A percentile compares a stretch with the other conserved stretches of the same genome.
Conservation (phyloP, 2,797 vertebrate species). For the Enteromius thamalakanensis region DNA sequence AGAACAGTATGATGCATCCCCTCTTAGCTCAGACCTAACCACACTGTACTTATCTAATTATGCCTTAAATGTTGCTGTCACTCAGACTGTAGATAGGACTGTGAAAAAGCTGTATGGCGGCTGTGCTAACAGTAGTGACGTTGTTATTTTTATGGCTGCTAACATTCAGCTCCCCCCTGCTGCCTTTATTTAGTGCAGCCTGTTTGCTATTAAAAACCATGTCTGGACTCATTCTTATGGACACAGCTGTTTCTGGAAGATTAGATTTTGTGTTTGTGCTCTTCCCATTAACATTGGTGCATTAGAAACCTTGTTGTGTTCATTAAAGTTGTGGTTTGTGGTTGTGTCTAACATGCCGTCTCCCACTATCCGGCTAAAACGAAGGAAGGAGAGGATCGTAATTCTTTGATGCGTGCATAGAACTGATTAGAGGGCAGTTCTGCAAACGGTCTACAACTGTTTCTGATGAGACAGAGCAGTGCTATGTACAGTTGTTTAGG, state of each 20-base stretch:
- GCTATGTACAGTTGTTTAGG: conserved; percentile 61
- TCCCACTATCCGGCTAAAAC: neutral
- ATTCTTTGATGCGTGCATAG: neutral
- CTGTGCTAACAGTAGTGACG: conserved; percentile 53
- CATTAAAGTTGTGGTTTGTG: conserved; percentile 31
- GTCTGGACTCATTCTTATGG: conserved; percentile 55
- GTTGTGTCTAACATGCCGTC: conserved; percentile 5
- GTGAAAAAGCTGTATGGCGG: conserved; percentile 29
- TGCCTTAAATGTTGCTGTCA: conserved; percentile 12
- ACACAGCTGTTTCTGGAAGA: conserved; percentile 70
- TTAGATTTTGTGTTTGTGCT: conserved; percentile 48
- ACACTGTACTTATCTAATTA: conserved; percentile 32
- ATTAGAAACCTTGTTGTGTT: conserved; percentile 30
- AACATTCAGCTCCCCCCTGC: conserved; percentile 53
- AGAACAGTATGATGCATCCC: neutral
- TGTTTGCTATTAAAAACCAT: conserved; percentile 69
- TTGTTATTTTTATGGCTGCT: conserved; percentile 55
- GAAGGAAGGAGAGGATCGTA: conserved; percentile 2
- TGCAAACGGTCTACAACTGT: conserved; percentile 15
- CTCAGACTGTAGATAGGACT: conserved; percentile 19
- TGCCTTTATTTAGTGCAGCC: conserved; percentile 66
- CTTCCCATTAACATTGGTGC: neutral
- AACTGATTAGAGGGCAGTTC: conserved; percentile 3
- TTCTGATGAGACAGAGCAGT: conserved; percentile 24
- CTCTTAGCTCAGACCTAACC: conserved; percentile 20